These are phyloP conservation scores for Drosophila anomelani DNA, from an alignment of 2,888 invertebrate species.

Conservation along the genomic window DNA sequence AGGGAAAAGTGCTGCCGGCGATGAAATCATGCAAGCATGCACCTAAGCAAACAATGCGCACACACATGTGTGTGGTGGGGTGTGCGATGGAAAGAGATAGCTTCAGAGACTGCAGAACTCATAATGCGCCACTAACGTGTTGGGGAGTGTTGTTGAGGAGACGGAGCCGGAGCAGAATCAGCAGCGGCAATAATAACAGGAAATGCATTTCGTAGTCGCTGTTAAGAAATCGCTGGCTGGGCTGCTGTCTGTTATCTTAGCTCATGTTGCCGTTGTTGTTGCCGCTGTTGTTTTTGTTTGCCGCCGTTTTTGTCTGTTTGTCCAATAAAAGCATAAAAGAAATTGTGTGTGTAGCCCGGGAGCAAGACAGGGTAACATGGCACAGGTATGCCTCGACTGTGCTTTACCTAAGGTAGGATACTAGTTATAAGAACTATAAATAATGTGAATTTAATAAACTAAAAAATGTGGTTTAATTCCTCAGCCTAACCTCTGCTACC, in stretches of 20 bases:
- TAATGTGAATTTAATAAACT: no score
- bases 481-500: no score
- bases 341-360: slow-evolving; percentile 51
- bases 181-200: slow-evolving; percentile 70
- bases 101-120: slow-evolving; percentile 32
- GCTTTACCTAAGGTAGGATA: neutral
- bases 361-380: slow-evolving; percentile 24
- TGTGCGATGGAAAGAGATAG: slow-evolving; percentile 2
- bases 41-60: slow-evolving; percentile 68
- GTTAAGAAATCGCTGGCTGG: slow-evolving; percentile 69
- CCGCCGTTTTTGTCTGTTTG: slow-evolving; percentile 58
- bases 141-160: slow-evolving; percentile 41
- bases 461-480: no score
- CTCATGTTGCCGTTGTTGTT: slow-evolving; percentile 65
- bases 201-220: slow-evolving; percentile 74
- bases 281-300: slow-evolving; percentile 40
- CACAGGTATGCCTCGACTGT: slow-evolving; percentile 3
- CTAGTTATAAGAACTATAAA: no score
- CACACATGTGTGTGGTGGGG: slow-evolving; percentile 20
- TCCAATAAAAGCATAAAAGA: slow-evolving; percentile 71
- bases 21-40: slow-evolving; percentile 74
- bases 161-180: neutral
- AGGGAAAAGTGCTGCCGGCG: slow-evolving; percentile 72
- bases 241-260: slow-evolving; percentile 69
- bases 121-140: slow-evolving; percentile 63